Evolutionary conservation across 2,113 vertebrate species (phyloP).

Genomic region (Anser cygnoides): DNA sequence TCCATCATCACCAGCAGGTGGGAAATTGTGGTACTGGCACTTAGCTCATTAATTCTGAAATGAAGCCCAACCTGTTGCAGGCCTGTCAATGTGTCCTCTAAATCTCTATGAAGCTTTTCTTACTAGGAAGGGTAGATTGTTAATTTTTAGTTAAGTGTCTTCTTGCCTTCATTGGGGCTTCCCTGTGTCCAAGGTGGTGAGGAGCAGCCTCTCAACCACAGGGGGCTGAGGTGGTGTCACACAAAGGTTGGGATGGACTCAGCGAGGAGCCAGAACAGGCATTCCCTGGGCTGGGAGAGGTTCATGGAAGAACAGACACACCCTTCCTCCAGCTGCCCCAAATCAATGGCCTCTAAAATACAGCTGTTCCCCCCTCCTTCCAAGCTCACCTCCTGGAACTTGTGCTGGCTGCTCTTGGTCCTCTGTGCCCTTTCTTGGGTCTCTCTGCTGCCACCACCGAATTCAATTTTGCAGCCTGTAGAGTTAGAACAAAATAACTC

Average conservation of each 20-base stretch:
- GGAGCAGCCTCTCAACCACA: accelerated
- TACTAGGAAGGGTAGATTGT: not conserved
- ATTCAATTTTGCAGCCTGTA: not conserved
- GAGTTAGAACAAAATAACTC: not conserved
- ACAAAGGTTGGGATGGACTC: not conserved
- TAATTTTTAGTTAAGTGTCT: not conserved
- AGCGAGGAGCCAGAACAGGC: not conserved
- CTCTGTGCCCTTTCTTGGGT: not conserved
- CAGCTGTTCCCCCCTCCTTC: not conserved
- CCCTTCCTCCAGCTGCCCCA: not conserved
- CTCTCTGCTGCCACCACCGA: not conserved
- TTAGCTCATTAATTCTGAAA: not conserved
- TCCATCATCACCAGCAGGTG: not conserved
- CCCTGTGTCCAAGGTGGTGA: not conserved
- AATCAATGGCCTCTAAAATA: not conserved
- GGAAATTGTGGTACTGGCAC: not conserved
- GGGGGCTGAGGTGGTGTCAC: accelerated
- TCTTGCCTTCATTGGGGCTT: not conserved
- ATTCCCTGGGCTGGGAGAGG: not conserved
- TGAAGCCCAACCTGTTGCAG: not conserved
- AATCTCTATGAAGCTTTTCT: not conserved
- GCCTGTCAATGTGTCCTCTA: not conserved
- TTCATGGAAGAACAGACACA: not conserved
- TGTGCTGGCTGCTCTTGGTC: not conserved
- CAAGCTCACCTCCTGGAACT: not conserved